Base-by-base conservation (phyloP, 2,888 invertebrate species). In the Oxytorus armatus region DNA sequence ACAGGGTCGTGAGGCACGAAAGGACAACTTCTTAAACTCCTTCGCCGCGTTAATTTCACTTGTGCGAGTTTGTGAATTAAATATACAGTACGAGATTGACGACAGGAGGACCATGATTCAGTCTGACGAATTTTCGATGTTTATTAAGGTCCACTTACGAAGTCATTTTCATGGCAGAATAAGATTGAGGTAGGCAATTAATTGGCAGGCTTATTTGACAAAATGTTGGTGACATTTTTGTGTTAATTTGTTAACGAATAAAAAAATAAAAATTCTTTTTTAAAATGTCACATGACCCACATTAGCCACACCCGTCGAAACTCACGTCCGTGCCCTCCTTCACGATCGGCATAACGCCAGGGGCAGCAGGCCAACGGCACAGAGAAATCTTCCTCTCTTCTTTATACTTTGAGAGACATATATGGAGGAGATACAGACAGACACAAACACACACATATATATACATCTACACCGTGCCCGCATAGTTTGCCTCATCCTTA, bases 401-500 rank as follows among this genome's bases (percentile, higher is more conserved):
- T 65, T 76, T 72, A 8, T 16, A 51, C 51, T 66, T 16, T 21
- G 44, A 53, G 39, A 47, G 10, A 77, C 57, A 39, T 29, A 59
- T 53, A n/a, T 55, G 11, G 16, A 33, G 1, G 14, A 65, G 25
- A 53, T 49, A 70, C 63, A 59, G 51, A 44, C 10, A 25, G 16
- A 59, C 23, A 57, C 57, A 29, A 7, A 33, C 14, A n/a, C 14
- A 55, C 14, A 53, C 44, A 10, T 23, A 11, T 49, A 57, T 23
- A 47, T n/a, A n/a, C n/a, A n/a, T n/a, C n/a, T n/a, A n/a, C n/a
- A n/a, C n/a, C n/a, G n/a, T n/a, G 33, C 25, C 36, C 44, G 36
- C 44, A 53, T 74, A 57, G 47, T 25, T 70, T 21, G 53, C 66
- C 57, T 68, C 66, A 75, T 77, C 77, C 68, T 77, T 77, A 76